A percentile compares a stretch with the other conserved stretches of the same genome.
Conservation (phyloP, 2,888 invertebrate species). For the Lasiommata megera region DNA sequence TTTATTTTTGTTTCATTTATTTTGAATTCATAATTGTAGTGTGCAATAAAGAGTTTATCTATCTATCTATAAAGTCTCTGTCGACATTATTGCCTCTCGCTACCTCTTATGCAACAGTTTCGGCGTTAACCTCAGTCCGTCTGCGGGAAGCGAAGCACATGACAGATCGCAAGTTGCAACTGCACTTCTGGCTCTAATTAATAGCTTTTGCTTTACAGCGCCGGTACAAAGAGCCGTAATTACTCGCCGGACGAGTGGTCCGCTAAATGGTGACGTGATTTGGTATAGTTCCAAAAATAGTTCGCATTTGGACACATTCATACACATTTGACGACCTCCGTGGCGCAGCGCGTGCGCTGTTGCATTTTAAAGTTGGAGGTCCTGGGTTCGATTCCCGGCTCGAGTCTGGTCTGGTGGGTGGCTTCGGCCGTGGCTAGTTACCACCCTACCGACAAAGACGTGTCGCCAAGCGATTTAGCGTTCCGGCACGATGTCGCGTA, state of each 20-base stretch:
- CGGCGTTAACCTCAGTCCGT: neutral
- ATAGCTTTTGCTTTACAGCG: conserved; percentile 27
- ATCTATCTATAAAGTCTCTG: no score
- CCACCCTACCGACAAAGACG: no score
- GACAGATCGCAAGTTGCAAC: conserved; percentile 31
- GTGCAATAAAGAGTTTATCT: no score
- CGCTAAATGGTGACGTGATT: conserved; percentile 4
- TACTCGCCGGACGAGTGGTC: neutral
- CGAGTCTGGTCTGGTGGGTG: no score
- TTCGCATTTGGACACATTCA: neutral
- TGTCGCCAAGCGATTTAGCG: no score
- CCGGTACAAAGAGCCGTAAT: neutral
- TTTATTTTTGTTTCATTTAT: no score
- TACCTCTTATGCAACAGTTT: neutral
- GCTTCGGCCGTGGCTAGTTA: no score
- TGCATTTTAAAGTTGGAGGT: no score
- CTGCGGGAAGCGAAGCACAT: conserved; percentile 25
- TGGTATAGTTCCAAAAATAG: neutral
- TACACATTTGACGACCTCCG: neutral
- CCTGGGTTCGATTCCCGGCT: no score
- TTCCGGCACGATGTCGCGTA: no score
- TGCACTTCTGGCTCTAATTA: conserved; percentile 30
- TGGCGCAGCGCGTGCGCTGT: no score
- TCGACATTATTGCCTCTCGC: neutral
- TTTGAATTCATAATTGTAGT: no score